Evolutionary conservation across 2,888 invertebrate species (phyloP).

Genomic region (Nomada ruficornis): DNA sequence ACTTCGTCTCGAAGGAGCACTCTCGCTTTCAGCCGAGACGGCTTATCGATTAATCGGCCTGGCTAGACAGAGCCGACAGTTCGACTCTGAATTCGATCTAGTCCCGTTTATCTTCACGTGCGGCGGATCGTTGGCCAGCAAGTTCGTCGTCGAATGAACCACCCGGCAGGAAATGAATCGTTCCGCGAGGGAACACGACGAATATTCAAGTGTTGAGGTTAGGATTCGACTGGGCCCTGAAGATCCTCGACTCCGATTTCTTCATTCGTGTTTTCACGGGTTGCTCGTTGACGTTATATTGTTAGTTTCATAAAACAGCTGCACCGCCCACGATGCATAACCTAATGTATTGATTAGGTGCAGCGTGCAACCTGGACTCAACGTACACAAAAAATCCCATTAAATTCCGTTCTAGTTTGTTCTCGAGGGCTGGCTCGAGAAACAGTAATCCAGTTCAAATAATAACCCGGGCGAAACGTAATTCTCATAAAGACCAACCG

Average conservation of each 20-base stretch:
- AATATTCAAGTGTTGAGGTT: conserved; percentile 12
- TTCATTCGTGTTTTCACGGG: not conserved
- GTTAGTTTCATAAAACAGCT: no score
- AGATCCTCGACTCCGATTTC: not conserved
- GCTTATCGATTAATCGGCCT: conserved; percentile 70
- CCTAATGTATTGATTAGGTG: no score
- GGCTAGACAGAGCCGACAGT: conserved; percentile 32
- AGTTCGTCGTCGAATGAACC: conserved; percentile 26
- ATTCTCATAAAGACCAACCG: not conserved
- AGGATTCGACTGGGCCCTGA: not conserved
- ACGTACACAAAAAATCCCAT: not conserved
- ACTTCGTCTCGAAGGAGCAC: conserved; percentile 66
- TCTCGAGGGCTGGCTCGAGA: not conserved
- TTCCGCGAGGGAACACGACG: conserved; percentile 39
- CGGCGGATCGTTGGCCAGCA: conserved; percentile 8
- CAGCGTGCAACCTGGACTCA: not conserved
- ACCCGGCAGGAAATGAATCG: conserved; percentile 42
- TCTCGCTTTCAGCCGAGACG: conserved; percentile 64
- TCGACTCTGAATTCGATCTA: conserved; percentile 41
- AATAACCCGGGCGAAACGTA: conserved; percentile 12
- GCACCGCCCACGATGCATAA: no score
- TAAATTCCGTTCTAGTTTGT: not conserved
- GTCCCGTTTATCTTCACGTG: conserved; percentile 47
- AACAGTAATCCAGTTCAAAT: conserved; percentile 3
- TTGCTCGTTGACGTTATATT: no score